Evolutionary conservation across 2,888 invertebrate genomes (phyloP), one percentile per base, ranked within the genome.

Genomic region (Drosophila mayaguana): DNA sequence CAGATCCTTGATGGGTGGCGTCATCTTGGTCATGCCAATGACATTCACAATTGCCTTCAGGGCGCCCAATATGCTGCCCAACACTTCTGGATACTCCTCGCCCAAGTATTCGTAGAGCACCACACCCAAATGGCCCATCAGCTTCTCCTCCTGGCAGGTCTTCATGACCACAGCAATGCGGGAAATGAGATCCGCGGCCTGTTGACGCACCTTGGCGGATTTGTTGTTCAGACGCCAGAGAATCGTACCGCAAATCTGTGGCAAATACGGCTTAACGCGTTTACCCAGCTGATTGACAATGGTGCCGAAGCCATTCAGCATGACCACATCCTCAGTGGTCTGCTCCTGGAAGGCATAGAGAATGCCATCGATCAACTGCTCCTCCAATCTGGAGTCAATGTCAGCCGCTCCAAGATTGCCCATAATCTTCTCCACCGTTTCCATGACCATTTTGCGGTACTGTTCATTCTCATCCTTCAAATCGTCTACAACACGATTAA

Each of bases 1-100:
- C 25, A 99, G 94, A 94, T 99, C 99, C 94, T 99, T 99, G 90
- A 99, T 99, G 2, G 99, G 99, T 7, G 99, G 99, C 3, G 99
- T 99, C 99, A 99, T 99, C 94, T 99, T 99, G 0, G 99, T 99
- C 99, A 99, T 99, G 85, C 99, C 99, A 90, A 99, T 99, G 7
- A 99, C 99, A 93, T 99, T 99, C 7, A 99, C 99, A 83, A 99
- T 99, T 0, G 98, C 98, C 93, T 99, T 99, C n/a, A 99, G 94
- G 0, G 99, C 99, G 2, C 99, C 99, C 57, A 99, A 94, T 91
- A 99, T 99, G 51, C 98, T 98, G 43, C 99, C 99, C 80, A 99
- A 94, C 12, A 99, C 99, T 94, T 99, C 99, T 0, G 99, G 99
- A 92, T 99, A 99, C 93, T 99, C 99, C 93, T 99, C 99, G 80